phyloP scores from a whole-genome alignment of 2,113 vertebrate genomes.

The Actinemys pallida region DNA sequence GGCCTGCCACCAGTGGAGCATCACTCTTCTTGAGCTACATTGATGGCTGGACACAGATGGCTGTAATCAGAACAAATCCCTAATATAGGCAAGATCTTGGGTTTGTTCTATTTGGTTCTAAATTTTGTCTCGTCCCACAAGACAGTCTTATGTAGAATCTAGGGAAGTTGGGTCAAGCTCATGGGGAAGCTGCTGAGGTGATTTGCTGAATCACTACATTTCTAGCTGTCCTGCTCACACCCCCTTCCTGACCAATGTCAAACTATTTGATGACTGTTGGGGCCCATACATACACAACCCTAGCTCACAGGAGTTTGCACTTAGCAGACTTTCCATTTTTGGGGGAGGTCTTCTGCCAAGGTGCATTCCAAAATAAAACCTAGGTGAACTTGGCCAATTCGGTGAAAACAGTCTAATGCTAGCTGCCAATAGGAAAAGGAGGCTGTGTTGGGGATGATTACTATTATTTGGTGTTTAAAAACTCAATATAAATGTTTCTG shows the following conservation, averaged over 20 bases:
- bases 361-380: neutral
- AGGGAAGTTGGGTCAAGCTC: neutral
- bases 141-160: neutral
- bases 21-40: neutral
- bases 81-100: neutral
- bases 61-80: neutral
- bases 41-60: neutral
- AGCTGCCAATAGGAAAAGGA: neutral
- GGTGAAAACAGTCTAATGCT: neutral
- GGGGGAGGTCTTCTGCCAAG: neutral
- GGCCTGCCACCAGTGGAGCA: neutral
- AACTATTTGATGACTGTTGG: fast-evolving
- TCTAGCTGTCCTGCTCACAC: neutral
- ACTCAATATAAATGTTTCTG: neutral
- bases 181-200: neutral
- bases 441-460: neutral
- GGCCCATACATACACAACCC: neutral
- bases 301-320: neutral
- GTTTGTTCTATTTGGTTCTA: neutral
- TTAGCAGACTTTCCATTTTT: neutral
- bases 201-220: fast-evolving
- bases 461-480: neutral
- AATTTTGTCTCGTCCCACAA: neutral
- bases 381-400: neutral
- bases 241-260: fast-evolving